Evolutionary conservation across 2,113 vertebrate species (phyloP), one percentile per base, ranked within the genome.

Genomic region (Danionella cerebrum): DNA sequence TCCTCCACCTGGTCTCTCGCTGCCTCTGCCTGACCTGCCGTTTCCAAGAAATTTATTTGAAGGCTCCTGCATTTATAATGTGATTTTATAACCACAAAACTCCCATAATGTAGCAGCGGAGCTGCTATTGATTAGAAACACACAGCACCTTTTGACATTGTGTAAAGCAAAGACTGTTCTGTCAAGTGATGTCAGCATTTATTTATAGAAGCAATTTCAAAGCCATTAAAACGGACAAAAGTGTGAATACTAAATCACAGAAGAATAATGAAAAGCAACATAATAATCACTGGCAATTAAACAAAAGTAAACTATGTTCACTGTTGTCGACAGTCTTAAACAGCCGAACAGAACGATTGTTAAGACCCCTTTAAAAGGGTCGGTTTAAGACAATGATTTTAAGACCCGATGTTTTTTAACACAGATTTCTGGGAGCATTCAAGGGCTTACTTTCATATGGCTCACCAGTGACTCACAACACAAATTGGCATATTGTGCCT

Each of bases 21-120:
- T 16, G 19, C 24, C 21, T 27, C 60, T 9, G 5, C 2, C 3
- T 45, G 18, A 66, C 63, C 25, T 36, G 6, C 3, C 31, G 22
- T 54, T 74, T 66, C 53, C 24, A 67, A 59, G 67, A 70, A 60
- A 18, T 2, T 29, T 24, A 25, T 70, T 41, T 48, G 19, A 2
- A 63, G 27, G 7, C 19, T 35, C 14, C 31, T 29, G 35, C 18
- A 31, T 41, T 24, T 47, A 27, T n/a, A 35, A 71, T 48, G 31
- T 67, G 42, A 62, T 48, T 60, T 21, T 22, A 31, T 62, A 36
- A 27, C 18, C 62, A 67, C 42, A 53, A 60, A 2, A 24, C 11
- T n/a, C 54, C 12, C 41, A 27, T 57, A 65, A 42, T 73, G 65
- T 24, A 45, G 4, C n/a, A 24, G 47, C 19, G 35, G 27, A 27